Evolutionary conservation across 2,113 vertebrate genomes (phyloP), one percentile per base, ranked within the genome.

Genomic region (Phaethornis superciliosus): DNA sequence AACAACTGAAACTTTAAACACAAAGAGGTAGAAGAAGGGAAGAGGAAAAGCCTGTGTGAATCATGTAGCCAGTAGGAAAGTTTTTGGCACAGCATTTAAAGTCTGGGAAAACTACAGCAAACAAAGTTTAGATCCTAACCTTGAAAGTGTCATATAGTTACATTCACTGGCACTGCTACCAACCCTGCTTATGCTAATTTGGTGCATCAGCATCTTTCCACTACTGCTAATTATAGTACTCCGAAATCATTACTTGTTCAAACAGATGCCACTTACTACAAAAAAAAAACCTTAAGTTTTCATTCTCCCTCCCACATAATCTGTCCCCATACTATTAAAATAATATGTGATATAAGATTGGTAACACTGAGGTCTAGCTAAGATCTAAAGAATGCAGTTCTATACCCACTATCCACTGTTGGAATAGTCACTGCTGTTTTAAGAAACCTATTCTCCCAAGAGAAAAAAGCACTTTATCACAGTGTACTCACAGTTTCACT

Each of bases 381-480:
- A 68, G 40, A 49, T 24, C 52, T 68, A 55, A 78, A 37, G 37
- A 63, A 71, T 40, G 22, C 26, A 88, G 55, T 83, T 90, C 55
- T 63, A 59, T 8, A 47, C 47, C 27, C 10, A 0, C 16, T 60
- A 16, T 42, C 14, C 52, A 21, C 56, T 26, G 1, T 1, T 68
- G 62, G 70, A 84, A 56, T 12, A 91, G 28, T 42, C 69, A 44
- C 23, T 63, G 47, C 47, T 79, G 47, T 76, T 95, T 93, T 65
- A 72, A 88, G 58, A 72, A 77, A 85, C 15, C 40, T 70, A 35
- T 77, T 93, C 62, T 82, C 81, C 77, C 86, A 58, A 62, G 67
- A 79, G 62, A 82, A 91, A 81, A 81, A 75, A 62, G 1, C 12
- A 40, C 32, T 79, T 56, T 32, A 15, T 89, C n/a, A 56, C 70